Evolutionary conservation across 1,140 invertebrate species (phyloP), one percentile per base, ranked within the genome.

Genomic region (Lerema accius): DNA sequence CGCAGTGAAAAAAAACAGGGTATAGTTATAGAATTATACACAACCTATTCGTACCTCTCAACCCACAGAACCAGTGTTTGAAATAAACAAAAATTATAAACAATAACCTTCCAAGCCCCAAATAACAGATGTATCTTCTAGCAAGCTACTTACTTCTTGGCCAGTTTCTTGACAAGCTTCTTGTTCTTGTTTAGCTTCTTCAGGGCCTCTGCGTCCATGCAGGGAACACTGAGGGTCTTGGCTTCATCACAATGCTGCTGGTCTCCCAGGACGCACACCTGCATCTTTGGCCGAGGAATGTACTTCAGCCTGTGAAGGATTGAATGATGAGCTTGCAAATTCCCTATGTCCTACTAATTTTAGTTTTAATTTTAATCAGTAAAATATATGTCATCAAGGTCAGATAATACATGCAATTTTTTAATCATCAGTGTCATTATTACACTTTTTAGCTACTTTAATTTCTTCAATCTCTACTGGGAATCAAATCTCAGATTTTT

Each of bases 161-260:
- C 97, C 67, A 99, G 92, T 92, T 99, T 99, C 91, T 99, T 99
- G 0, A 99, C 98, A 55, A 99, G 94, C 79, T 99, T 99, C 93
- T 99, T 99, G 91, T 99, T 99, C 92, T 99, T 99, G 92, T 99
- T 99, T 15, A 99, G 91, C 88, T 99, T 99, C 90, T 99, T 99
- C 53, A 99, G 92, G 68, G 97, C 98, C 91, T 99, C 99, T 67
- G 97, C 97, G 92, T 98, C 98, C 98, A 99, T 99, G 89, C 93
- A 98, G 5, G 98, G 97, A 14, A 99, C 93, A 76, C 94, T 94
- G 78, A 98, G 96, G 26, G 96, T 96, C 82, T 98, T 98, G 19
- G 99, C 98, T 92, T 99, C 98, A 82, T 99, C 99, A 92, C 97
- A 99, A 94, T 99, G 99, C 81, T 99, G 98, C 86, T 99, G 98